A percentile compares a stretch with the other conserved stretches of the same genome.
Evolutionary conservation across 2,888 invertebrate genomes (phyloP).

Genomic region (Amblyjoppa proteus): DNA sequence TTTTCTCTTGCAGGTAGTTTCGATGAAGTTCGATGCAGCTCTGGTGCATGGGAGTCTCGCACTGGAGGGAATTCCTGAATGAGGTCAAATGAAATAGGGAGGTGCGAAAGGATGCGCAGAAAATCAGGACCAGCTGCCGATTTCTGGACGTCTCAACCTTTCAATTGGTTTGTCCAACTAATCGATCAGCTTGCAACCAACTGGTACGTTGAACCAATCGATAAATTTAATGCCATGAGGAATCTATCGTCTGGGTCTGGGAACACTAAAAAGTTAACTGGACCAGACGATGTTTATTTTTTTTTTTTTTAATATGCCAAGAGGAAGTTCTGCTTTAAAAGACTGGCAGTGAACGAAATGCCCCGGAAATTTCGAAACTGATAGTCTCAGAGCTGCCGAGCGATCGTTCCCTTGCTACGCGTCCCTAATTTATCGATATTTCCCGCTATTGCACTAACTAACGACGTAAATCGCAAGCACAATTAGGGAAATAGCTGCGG

Average conservation of each 20-base stretch:
- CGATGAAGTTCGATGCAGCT: conserved; percentile 8
- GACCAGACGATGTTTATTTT: no score
- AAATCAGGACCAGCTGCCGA: conserved; percentile 13
- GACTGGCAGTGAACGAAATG: not conserved
- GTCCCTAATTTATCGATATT: not conserved
- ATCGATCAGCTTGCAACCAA: no score
- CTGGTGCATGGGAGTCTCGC: not conserved
- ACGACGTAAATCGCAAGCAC: conserved; percentile 1
- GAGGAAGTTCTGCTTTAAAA: no score
- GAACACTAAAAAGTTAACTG: no score
- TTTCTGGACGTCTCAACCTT: no score
- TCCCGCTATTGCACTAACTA: not conserved
- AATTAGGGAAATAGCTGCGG: not conserved
- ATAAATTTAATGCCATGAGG: no score
- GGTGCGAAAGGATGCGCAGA: not conserved
- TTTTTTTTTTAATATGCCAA: no score
- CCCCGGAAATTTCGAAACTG: not conserved
- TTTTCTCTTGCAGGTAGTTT: not conserved
- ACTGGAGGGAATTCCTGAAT: conserved; percentile 26
- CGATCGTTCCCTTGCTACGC: not conserved
- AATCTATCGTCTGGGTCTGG: no score
- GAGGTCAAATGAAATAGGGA: conserved; percentile 59
- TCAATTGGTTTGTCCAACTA: no score
- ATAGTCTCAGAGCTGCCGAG: not conserved
- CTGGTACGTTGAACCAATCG: no score